phyloP scores from a whole-genome alignment of 2,113 vertebrate genomes.

The Dicentrarchus labrax region DNA sequence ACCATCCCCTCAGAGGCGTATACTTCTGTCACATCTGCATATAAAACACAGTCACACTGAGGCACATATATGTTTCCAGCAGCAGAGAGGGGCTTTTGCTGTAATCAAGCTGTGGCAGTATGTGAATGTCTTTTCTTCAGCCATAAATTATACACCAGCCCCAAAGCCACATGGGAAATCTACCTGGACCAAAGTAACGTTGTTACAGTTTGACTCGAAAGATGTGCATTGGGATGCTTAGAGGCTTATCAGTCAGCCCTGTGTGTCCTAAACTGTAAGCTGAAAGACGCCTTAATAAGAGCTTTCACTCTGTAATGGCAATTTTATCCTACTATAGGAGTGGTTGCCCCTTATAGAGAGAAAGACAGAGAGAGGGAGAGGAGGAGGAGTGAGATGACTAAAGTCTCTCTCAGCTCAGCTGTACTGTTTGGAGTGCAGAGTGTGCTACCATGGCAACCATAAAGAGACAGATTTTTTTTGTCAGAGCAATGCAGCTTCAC shows the following conservation, averaged over 20 bases:
- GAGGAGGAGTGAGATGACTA: constrained; percentile 69
- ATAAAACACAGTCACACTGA: constrained; percentile 41
- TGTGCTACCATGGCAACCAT: constrained; percentile 83
- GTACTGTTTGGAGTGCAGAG: constrained; percentile 76
- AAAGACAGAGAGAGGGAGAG: constrained; percentile 28
- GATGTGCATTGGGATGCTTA: constrained; percentile 17
- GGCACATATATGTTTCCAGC: constrained; percentile 48
- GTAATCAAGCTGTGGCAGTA: constrained; percentile 53
- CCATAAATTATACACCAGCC: constrained; percentile 52
- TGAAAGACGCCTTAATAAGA: constrained; percentile 49
- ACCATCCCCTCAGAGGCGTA: constrained; percentile 48
- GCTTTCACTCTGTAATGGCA: constrained; percentile 37
- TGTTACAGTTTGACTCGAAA: constrained; percentile 45
- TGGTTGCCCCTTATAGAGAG: constrained; percentile 23
- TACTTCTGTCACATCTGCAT: constrained; percentile 60
- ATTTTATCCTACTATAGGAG: constrained; percentile 51
- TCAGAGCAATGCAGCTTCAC: constrained; percentile 54
- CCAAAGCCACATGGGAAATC: constrained; percentile 58
- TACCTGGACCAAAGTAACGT: constrained; percentile 49
- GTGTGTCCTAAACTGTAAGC: not conserved
- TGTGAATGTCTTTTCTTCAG: constrained; percentile 37
- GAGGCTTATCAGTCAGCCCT: constrained; percentile 25
- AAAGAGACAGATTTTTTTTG: constrained; percentile 72
- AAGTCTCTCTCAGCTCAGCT: constrained; percentile 75
- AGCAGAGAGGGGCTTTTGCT: not conserved